These are phyloP conservation scores for Paralichthys olivaceus DNA, from an alignment of 2,113 vertebrate genomes.

Conservation along the genomic window DNA sequence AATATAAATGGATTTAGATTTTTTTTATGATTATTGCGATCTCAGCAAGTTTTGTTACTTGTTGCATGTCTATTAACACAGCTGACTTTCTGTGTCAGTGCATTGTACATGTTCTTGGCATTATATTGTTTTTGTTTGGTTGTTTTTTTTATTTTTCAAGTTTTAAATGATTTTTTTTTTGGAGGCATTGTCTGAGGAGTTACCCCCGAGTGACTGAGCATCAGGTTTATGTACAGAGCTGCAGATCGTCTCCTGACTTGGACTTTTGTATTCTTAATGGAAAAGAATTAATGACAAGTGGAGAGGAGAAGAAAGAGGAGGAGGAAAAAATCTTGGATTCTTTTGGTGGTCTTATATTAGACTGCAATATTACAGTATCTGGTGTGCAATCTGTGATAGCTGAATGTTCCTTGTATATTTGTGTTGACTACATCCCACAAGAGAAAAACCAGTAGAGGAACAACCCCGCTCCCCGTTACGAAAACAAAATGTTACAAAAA, in stretches of 20 bases:
- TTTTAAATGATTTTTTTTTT: slow-evolving; percentile 17
- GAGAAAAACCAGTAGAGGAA: slow-evolving; percentile 84
- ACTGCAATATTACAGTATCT: slow-evolving; percentile 92
- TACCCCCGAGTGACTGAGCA: slow-evolving; percentile 77
- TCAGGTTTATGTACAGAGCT: slow-evolving; percentile 90
- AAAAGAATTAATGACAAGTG: slow-evolving; percentile 77
- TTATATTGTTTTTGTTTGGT: slow-evolving; percentile 71
- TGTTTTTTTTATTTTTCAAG: background rate
- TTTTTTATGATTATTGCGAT: slow-evolving; percentile 87
- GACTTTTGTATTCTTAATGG: slow-evolving; percentile 92
- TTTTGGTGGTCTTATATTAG: slow-evolving; percentile 93
- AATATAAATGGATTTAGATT: slow-evolving; percentile 93
- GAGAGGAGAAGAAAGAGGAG: slow-evolving; percentile 23
- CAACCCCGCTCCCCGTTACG: slow-evolving; percentile 78
- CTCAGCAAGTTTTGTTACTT: slow-evolving; percentile 99
- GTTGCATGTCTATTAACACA: slow-evolving; percentile 99
- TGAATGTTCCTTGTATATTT: slow-evolving; percentile 99
- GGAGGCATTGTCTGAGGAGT: slow-evolving; percentile 84
- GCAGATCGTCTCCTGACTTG: slow-evolving; percentile 86
- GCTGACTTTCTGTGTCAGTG: slow-evolving; percentile 99
- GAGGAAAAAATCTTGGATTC: slow-evolving; percentile 27
- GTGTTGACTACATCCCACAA: slow-evolving; percentile 93
- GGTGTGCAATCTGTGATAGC: slow-evolving; percentile 97
- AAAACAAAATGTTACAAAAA: slow-evolving; percentile 92
- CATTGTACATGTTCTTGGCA: slow-evolving; percentile 90